Evolutionary conservation across 2,113 vertebrate genomes (phyloP), one percentile per base, ranked within the genome.

Genomic region (Raphicerus campestris): DNA sequence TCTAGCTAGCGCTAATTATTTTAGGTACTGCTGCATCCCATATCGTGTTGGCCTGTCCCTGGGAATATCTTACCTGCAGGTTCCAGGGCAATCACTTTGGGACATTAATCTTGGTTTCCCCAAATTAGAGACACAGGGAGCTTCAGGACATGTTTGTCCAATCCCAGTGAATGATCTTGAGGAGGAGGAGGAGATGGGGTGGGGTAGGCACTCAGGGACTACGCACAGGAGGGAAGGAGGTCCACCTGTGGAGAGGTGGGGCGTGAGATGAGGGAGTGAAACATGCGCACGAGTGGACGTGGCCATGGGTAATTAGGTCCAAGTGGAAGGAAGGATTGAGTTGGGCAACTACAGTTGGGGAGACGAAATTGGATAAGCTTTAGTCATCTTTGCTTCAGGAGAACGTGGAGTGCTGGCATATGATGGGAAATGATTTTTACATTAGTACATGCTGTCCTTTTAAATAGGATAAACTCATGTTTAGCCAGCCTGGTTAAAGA

Each of bases 301-400:
- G 85, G 61, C 60, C 9, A 0, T 16, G 16, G n/a, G 16, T 84
- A 30, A n/a, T 19, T 47, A 49, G 35, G 53, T 84, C 77, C 85
- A 2, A 19, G 22, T n/a, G 56, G 91, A 96, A 82, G 45, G 42
- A 78, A 30, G 15, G 55, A 88, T 95, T 83, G 88, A 63, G 22
- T 49, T 95, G 39, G 49, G 58, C 77, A 49, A 35, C 82, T 92
- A n/a, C 84, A 28, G 49, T 91, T 4, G 1, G 15, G 35, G 10
- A 35, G 51, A 30, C 49, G 78, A 80, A 47, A 86, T 35, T 73
- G 28, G 78, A 22, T 80, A 53, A 73, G 61, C 24, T 90, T 92
- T 89, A 94, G 86, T 96, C 85, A 95, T 97, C 82, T 95, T 96
- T 91, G 93, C 85, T 97, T 89, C 73, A 61, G 73, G 58, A 73